Base-by-base conservation (phyloP, 2,797 vertebrate genomes). In the Protonibea diacanthus region DNA sequence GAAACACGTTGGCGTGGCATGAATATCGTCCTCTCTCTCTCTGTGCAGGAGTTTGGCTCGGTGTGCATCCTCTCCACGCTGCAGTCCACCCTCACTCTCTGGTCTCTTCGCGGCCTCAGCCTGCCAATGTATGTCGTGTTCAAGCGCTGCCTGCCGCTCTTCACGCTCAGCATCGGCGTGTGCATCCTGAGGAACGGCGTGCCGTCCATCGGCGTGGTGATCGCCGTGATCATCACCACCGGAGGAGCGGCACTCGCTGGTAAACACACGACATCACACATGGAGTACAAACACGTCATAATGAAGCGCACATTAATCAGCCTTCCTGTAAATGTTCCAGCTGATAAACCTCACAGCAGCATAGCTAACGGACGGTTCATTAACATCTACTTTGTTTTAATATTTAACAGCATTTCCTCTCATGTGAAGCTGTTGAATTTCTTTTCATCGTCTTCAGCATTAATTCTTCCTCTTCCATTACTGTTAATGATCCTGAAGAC, bases 61-160 rank as follows among this genome's bases (percentile, higher is more conserved):
- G 96, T 99, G 80, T 95, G 96, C 0, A 84, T 96, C 82, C 94
- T 99, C 17, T 96, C 98, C 91, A 98, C 97, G 5, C 94, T 99
- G 85, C 98, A 99, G 95, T 98, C 98, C 91, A 97, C 96, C 0
- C 95, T 99, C 45, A 99, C 98, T 0, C 96, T 99, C 7, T 98
- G 97, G 97, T 97, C 98, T 0, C 96, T 99, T 74, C 95, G 95
- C 1, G 97, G 97, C n/a, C 97, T 99, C 94, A 98, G 97, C 85
- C 95, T 99, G 17, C 98, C 98, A 84, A 98, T 99, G 97, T 99
- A 99, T 81, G 98, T 99, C 29, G 97, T 99, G 66, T 99, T 99
- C 94, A 99, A 99, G 83, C 97, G 98, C 84, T 99, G 98, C 92
- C 93, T 99, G 83, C 98, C 98, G 44, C 94, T 99, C 89, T 97